Evolutionary conservation across 2,113 vertebrate genomes (phyloP).

Genomic region (Phylloscopus trochiloides): DNA sequence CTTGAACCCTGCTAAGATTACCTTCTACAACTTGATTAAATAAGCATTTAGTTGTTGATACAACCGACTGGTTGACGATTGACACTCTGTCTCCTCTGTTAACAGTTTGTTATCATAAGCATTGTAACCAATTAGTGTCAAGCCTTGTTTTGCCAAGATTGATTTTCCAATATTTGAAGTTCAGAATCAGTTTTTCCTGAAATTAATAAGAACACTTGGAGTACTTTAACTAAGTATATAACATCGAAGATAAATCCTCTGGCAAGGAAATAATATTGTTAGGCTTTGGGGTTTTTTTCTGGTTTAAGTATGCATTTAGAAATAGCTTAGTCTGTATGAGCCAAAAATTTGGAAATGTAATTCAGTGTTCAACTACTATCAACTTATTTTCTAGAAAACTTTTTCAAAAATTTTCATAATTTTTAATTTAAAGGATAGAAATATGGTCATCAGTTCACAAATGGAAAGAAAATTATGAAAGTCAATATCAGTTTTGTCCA

Average conservation of each 20-base stretch:
- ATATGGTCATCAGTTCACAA: background rate
- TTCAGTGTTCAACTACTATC: background rate
- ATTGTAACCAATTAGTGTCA: constrained; percentile 42
- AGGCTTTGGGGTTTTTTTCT: background rate
- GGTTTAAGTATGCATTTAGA: background rate
- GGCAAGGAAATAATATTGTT: background rate
- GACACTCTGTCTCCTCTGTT: background rate
- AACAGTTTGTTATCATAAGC: constrained; percentile 29
- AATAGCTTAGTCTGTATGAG: background rate
- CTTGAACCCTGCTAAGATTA: background rate
- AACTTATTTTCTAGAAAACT: background rate
- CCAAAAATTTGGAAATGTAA: background rate
- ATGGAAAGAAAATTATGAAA: background rate
- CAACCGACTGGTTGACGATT: background rate
- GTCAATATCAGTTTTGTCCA: background rate
- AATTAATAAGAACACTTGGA: background rate
- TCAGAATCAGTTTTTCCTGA: background rate
- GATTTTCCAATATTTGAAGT: constrained; percentile 1
- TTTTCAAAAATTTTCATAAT: background rate
- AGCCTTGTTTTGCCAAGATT: background rate
- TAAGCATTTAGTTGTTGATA: constrained; percentile 5
- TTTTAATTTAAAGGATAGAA: background rate
- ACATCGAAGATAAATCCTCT: background rate
- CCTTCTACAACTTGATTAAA: background rate
- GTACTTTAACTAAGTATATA: background rate